Evolutionary conservation across 1,140 invertebrate genomes (phyloP).

Genomic region (Diorhabda sublineata): DNA sequence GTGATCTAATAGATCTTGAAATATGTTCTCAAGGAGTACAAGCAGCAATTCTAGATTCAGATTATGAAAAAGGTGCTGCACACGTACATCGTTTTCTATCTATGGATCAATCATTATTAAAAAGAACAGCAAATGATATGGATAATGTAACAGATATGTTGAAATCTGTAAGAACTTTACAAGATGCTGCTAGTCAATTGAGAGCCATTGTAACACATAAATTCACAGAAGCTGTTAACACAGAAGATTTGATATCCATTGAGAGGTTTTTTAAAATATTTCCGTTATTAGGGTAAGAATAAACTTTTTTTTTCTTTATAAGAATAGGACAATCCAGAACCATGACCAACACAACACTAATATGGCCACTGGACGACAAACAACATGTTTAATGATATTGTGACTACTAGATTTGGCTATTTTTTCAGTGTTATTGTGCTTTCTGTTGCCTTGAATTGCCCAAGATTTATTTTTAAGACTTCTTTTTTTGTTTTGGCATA

Average conservation of each 20-base stretch:
- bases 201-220: slow-evolving; percentile 70
- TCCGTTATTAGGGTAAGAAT: slow-evolving; percentile 73
- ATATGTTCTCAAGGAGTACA: slow-evolving; percentile 94
- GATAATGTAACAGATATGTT: slow-evolving; percentile 57
- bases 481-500: no score
- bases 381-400: no score
- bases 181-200: slow-evolving; percentile 70
- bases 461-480: no score
- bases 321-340: no score
- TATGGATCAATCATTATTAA: slow-evolving; percentile 88
- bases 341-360: no score
- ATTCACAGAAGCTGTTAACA: slow-evolving; percentile 89
- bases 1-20: slow-evolving; percentile 94
- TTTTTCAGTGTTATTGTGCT: no score
- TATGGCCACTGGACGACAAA: no score
- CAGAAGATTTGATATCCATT: slow-evolving; percentile 85
- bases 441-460: no score
- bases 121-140: slow-evolving; percentile 47
- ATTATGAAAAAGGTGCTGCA: slow-evolving; percentile 89
- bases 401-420: no score
- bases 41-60: slow-evolving; percentile 84
- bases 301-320: not conserved
- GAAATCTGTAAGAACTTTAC: slow-evolving; percentile 76
- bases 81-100: slow-evolving; percentile 93
- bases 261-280: slow-evolving; percentile 99